Evolutionary conservation across 2,888 invertebrate genomes (phyloP).

Genomic region (Drosophila greeni): DNA sequence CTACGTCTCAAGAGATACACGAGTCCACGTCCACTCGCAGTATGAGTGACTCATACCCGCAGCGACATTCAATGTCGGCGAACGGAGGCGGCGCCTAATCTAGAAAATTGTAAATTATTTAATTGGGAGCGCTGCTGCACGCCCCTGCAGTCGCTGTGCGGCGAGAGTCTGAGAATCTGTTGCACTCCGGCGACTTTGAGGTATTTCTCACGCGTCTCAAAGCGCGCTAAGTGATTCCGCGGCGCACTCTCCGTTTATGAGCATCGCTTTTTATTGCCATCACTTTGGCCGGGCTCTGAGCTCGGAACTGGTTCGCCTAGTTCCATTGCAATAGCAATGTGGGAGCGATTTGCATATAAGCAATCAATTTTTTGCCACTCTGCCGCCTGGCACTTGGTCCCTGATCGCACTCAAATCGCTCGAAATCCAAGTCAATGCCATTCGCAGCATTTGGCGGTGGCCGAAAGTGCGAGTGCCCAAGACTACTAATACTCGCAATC

Average conservation of each 20-base stretch:
- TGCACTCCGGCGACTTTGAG: conserved; percentile 48
- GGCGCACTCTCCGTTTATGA: conserved; percentile 32
- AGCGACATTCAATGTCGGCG: conserved; percentile 56
- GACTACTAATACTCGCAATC: conserved; percentile 28
- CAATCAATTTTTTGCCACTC: conserved; percentile 36
- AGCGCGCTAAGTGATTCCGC: conserved; percentile 51
- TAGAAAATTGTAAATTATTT: conserved; percentile 70
- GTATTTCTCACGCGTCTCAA: conserved; percentile 64
- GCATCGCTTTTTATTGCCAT: conserved; percentile 49
- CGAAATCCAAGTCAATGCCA: conserved; percentile 64
- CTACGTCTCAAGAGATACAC: conserved; percentile 52
- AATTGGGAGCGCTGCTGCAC: conserved; percentile 64
- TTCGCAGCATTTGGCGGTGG: conserved; percentile 45
- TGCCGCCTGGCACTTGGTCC: conserved; percentile 46
- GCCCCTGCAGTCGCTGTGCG: conserved; percentile 52
- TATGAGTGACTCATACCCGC: conserved; percentile 50
- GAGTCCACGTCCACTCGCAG: not conserved
- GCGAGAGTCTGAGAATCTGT: conserved; percentile 40
- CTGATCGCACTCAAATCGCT: conserved; percentile 30
- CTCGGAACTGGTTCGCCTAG: conserved; percentile 59
- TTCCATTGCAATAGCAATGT: conserved; percentile 54
- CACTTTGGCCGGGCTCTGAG: conserved; percentile 33
- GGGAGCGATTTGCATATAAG: conserved; percentile 67
- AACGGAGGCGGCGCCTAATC: conserved; percentile 66
- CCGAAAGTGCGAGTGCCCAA: conserved; percentile 45